phyloP scores from a whole-genome alignment of 2,113 vertebrate species.

The Etia nguti region DNA sequence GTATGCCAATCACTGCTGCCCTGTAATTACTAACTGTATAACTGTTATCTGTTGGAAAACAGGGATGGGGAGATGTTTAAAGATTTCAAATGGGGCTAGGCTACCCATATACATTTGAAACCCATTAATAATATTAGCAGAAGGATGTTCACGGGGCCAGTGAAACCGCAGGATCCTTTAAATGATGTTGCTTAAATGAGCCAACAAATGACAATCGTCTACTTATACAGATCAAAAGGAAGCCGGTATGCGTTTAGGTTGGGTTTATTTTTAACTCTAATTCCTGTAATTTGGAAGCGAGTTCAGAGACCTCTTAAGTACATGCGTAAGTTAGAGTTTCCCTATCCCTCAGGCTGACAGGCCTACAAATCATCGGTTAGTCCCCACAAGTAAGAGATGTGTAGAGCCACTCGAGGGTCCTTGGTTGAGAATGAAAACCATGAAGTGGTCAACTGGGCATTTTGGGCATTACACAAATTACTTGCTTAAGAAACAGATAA shows the following conservation, averaged over 20 bases:
- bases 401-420: background rate
- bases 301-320: conserved; percentile 10
- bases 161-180: background rate
- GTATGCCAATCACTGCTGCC: background rate
- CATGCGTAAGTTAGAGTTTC: background rate
- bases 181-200: background rate
- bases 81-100: background rate
- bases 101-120: background rate
- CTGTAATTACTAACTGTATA: conserved; percentile 14
- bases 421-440: background rate
- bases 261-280: conserved; percentile 10
- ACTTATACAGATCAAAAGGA: background rate
- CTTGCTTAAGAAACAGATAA: background rate
- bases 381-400: background rate
- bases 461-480: background rate
- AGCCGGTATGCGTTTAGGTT: background rate
- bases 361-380: background rate
- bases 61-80: background rate
- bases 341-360: background rate
- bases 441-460: background rate
- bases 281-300: conserved; percentile 27
- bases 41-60: background rate
- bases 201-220: background rate
- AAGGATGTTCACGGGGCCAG: background rate
- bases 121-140: background rate